phyloP scores from a whole-genome alignment of 2,797 vertebrate species.

The Notolepis coatsorum region DNA sequence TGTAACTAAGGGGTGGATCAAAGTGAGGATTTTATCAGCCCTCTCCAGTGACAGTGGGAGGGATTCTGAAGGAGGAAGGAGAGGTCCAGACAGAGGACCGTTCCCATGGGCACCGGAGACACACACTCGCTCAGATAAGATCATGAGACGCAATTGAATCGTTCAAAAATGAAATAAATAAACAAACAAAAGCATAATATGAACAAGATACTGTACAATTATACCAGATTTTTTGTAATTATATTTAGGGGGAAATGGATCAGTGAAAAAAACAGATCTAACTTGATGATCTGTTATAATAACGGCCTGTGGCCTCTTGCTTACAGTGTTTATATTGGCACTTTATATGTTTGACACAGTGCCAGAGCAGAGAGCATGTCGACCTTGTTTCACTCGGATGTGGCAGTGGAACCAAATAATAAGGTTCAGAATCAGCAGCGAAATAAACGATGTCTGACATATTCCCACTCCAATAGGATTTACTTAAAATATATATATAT shows the following conservation, averaged over 20 bases:
- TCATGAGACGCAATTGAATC: background rate
- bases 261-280: too few species aligned
- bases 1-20: conserved; percentile 72
- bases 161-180: background rate
- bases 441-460: too few species aligned
- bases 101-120: conserved; percentile 20
- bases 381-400: background rate
- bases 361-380: background rate
- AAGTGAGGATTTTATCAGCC: conserved; percentile 76
- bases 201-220: background rate
- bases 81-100: conserved; percentile 15
- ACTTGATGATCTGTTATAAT: background rate
- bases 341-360: conserved; percentile 17
- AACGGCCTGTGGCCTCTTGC: background rate
- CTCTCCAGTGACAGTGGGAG: conserved; percentile 57
- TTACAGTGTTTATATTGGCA: background rate
- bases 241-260: too few species aligned
- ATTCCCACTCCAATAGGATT: too few species aligned
- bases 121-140: background rate
- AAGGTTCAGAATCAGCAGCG: background rate
- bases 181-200: background rate
- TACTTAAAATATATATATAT: too few species aligned
- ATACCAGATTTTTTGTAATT: too few species aligned
- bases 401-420: background rate
- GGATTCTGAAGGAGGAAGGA: conserved; percentile 36